phyloP scores from a whole-genome alignment of 2,888 invertebrate genomes.

The Doris montereyensis region DNA sequence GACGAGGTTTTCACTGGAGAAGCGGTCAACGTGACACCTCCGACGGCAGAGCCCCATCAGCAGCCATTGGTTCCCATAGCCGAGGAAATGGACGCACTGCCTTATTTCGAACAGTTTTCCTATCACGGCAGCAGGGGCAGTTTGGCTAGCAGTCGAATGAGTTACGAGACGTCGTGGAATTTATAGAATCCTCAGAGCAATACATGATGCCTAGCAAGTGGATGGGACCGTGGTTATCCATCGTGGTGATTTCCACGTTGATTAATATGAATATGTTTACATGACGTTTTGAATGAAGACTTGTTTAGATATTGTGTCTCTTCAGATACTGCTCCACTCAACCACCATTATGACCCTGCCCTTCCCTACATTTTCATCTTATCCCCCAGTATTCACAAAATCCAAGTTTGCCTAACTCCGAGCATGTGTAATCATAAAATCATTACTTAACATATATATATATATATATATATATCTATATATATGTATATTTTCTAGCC shows the following conservation, averaged over 20 bases:
- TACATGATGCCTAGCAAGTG: neutral
- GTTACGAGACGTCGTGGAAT: slow-evolving; percentile 61
- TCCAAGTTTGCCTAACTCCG: no score
- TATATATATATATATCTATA: no score
- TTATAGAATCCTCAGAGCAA: slow-evolving; percentile 38
- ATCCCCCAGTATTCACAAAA: no score
- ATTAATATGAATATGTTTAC: neutral
- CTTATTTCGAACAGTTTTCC: slow-evolving; percentile 86
- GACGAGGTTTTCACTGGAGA: slow-evolving; percentile 96
- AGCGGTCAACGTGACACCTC: slow-evolving; percentile 68
- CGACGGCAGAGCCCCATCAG: slow-evolving; percentile 48
- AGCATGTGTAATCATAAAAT: no score
- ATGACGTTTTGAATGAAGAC: no score
- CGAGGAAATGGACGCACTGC: slow-evolving; percentile 66
- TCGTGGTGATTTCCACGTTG: neutral
- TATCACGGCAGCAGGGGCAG: slow-evolving; percentile 74
- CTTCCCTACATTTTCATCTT: no score
- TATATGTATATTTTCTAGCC: no score
- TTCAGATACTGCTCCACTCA: no score
- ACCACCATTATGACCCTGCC: no score
- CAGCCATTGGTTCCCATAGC: slow-evolving; percentile 56
- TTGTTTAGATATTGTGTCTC: no score
- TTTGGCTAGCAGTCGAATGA: slow-evolving; percentile 63
- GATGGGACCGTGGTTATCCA: neutral
- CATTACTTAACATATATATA: no score